Percentiles rank a stretch among this genome's conserved stretches.
Evolutionary conservation across 2,888 invertebrate genomes (phyloP).

Genomic region (Mythimna impura): DNA sequence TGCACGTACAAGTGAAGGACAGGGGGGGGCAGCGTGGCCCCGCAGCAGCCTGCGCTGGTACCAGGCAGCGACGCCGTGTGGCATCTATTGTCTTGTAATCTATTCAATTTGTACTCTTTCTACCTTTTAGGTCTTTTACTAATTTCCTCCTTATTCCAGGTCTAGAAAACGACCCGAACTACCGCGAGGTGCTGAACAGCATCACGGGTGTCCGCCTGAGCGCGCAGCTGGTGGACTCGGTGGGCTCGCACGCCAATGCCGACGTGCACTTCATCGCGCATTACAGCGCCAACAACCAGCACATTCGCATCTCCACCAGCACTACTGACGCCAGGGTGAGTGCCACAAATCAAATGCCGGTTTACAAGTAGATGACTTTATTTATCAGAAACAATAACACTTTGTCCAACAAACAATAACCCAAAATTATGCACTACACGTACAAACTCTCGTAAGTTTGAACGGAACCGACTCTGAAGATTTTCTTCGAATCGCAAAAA

Average conservation of each 20-base stretch:
- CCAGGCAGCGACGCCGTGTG: slow-evolving; percentile 94
- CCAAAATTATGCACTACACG: no score
- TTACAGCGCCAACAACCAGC: slow-evolving; percentile 95
- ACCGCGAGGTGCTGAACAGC: slow-evolving; percentile 92
- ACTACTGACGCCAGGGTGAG: slow-evolving; percentile 94
- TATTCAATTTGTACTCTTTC: no score
- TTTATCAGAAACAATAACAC: no score
- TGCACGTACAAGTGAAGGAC: slow-evolving; percentile 91
- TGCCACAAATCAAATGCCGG: background rate
- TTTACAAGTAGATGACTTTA: no score
- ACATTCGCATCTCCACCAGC: slow-evolving; percentile 96
- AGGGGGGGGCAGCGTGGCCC: slow-evolving; percentile 92
- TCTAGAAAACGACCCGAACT: slow-evolving; percentile 90
- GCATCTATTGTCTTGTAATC: no score
- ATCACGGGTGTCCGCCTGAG: slow-evolving; percentile 92
- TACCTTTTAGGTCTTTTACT: background rate
- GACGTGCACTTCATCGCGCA: slow-evolving; percentile 94
- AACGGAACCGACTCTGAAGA: no score
- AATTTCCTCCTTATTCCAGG: slow-evolving; percentile 66
- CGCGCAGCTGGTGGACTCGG: slow-evolving; percentile 93
- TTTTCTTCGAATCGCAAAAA: no score
- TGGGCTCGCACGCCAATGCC: slow-evolving; percentile 92
- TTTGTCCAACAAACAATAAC: no score
- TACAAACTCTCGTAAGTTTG: no score
- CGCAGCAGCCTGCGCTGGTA: slow-evolving; percentile 91